Evolutionary conservation across 2,113 vertebrate species (phyloP).

Genomic region (Grammomys surdaster): DNA sequence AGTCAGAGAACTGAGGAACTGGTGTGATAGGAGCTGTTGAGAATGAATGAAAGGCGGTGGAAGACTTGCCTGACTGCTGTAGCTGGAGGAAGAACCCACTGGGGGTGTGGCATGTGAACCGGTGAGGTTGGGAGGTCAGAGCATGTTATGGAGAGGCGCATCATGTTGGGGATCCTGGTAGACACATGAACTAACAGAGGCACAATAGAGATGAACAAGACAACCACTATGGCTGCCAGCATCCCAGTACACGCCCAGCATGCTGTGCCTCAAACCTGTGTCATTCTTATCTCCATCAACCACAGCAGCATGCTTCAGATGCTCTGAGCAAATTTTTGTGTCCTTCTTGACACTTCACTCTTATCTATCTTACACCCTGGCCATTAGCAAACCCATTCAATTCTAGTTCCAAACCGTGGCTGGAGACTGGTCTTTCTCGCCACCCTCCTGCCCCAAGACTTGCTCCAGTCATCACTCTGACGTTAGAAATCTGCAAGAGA

Average conservation of each 20-base stretch:
- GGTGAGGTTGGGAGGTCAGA: not conserved
- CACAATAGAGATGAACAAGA: not conserved
- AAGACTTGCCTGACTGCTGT: not conserved
- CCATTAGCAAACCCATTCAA: not conserved
- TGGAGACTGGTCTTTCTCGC: too few species aligned
- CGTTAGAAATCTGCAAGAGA: not conserved
- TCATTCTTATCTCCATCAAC: too few species aligned
- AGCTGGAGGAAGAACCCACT: not conserved
- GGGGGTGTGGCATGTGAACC: not conserved
- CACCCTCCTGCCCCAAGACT: too few species aligned
- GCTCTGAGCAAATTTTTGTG: not conserved
- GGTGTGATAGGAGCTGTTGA: not conserved
- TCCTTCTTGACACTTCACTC: not conserved
- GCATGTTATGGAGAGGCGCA: not conserved
- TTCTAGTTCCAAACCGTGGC: not conserved
- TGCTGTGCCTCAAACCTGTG: too few species aligned
- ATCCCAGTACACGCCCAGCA: not conserved
- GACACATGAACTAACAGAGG: not conserved
- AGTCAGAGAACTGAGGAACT: not conserved
- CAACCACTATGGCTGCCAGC: accelerated
- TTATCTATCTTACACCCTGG: not conserved
- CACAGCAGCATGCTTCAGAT: not conserved
- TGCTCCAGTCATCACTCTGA: not conserved
- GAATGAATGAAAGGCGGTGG: accelerated
- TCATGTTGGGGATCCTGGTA: not conserved